Evolutionary conservation across 2,113 vertebrate species (phyloP).

Genomic region (Fregetta grallaria): DNA sequence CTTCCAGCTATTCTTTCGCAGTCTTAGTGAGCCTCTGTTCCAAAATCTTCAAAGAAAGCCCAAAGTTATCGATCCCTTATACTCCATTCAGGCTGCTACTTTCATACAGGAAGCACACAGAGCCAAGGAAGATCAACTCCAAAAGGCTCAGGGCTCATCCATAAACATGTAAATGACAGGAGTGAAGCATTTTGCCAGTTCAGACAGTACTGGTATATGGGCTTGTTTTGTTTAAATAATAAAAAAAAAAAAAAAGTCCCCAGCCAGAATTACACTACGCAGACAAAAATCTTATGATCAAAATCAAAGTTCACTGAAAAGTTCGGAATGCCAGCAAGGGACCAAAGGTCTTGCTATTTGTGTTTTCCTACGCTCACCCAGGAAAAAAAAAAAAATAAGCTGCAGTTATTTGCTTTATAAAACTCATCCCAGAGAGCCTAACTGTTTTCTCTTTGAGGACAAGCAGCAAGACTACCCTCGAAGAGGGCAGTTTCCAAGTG

Average conservation of each 20-base stretch:
- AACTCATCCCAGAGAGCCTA: background rate
- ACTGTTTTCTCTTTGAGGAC: background rate
- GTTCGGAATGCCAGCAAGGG: background rate
- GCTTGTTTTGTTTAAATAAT: background rate
- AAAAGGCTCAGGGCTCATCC: background rate
- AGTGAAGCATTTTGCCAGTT: background rate
- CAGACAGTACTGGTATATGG: background rate
- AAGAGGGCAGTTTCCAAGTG: background rate
- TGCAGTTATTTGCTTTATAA: background rate
- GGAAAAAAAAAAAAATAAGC: background rate
- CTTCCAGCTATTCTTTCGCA: background rate
- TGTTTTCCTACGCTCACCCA: background rate
- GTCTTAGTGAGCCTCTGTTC: background rate
- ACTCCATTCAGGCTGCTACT: background rate
- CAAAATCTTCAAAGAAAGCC: background rate
- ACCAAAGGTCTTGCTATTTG: background rate
- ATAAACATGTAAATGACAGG: background rate
- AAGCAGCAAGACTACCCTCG: background rate
- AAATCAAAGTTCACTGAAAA: background rate
- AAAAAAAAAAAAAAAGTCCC: too few relatives aligned
- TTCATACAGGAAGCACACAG: background rate
- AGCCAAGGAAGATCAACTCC: background rate
- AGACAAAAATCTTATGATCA: fast-evolving
- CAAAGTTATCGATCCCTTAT: background rate
- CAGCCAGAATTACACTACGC: background rate